Evolutionary conservation across 2,113 vertebrate genomes (phyloP).

Genomic region (Boulengeromyrus knoepffleri): DNA sequence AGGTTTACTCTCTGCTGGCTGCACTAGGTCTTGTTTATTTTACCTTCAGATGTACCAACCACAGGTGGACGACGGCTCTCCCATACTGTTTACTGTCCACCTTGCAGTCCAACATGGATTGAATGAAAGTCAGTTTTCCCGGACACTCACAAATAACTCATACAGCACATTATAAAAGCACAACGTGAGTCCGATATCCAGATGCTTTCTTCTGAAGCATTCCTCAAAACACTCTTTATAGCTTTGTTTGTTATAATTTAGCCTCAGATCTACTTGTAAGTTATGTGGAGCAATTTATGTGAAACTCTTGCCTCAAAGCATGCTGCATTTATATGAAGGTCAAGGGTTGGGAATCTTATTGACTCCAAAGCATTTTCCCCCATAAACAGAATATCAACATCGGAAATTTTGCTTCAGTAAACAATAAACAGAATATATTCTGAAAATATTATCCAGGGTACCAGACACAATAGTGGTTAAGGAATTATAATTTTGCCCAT

Average conservation of each 20-base stretch:
- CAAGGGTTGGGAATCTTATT: not conserved
- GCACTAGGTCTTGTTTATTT: not conserved
- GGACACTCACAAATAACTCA: not conserved
- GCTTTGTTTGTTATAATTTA: not conserved
- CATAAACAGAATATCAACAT: not conserved
- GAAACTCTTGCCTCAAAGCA: not conserved
- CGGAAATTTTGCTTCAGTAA: not conserved
- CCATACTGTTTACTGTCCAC: not conserved
- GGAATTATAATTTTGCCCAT: not conserved
- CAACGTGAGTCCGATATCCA: not conserved
- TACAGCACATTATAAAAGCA: not conserved
- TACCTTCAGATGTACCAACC: not conserved
- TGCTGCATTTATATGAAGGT: not conserved
- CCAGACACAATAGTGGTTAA: not conserved
- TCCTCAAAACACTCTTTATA: not conserved
- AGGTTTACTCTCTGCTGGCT: not conserved
- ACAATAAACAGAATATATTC: not conserved
- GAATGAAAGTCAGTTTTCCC: not conserved
- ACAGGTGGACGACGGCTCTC: not conserved
- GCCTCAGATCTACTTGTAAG: not conserved
- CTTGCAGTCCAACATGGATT: not conserved
- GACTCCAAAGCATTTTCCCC: not conserved
- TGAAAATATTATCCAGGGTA: not conserved
- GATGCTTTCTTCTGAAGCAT: not conserved
- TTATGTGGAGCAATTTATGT: not conserved